Percentiles rank a stretch among this genome's conserved stretches.
phyloP scores from a whole-genome alignment of 2,113 vertebrate species.

The Cheilinus undulatus region DNA sequence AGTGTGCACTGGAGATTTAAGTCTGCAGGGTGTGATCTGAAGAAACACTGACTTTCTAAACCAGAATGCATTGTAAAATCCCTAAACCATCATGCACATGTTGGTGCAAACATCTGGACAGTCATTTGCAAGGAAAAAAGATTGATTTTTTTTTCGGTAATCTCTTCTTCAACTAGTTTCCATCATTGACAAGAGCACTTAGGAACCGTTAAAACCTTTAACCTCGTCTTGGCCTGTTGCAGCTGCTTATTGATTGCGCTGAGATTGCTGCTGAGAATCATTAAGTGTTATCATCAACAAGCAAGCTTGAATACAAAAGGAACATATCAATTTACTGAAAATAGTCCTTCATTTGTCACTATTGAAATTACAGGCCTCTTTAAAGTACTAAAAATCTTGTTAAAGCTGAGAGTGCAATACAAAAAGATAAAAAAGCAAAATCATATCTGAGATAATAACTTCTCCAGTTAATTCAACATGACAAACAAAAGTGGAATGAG shows the following conservation, averaged over 20 bases:
- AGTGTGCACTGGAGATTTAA: too few species aligned
- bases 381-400: background rate
- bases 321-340: too few species aligned
- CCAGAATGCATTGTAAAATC: conserved; percentile 1
- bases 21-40: background rate
- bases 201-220: conserved; percentile 49
- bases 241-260: conserved; percentile 48
- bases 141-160: conserved; percentile 47
- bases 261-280: conserved; percentile 36
- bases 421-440: conserved; percentile 24
- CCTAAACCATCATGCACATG: background rate
- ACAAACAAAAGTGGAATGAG: background rate
- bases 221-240: conserved; percentile 37
- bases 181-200: conserved; percentile 48
- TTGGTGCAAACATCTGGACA: conserved; percentile 19
- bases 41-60: background rate
- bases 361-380: too few species aligned
- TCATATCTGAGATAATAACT: background rate
- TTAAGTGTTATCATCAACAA: conserved; percentile 43
- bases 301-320: conserved; percentile 13
- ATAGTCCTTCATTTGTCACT: too few species aligned
- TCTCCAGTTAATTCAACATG: conserved; percentile 23
- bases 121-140: conserved; percentile 41
- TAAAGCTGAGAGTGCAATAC: conserved; percentile 14
- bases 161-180: conserved; percentile 55